Base-by-base conservation (phyloP, 2,888 invertebrate genomes). In the Metellina segmentata region DNA sequence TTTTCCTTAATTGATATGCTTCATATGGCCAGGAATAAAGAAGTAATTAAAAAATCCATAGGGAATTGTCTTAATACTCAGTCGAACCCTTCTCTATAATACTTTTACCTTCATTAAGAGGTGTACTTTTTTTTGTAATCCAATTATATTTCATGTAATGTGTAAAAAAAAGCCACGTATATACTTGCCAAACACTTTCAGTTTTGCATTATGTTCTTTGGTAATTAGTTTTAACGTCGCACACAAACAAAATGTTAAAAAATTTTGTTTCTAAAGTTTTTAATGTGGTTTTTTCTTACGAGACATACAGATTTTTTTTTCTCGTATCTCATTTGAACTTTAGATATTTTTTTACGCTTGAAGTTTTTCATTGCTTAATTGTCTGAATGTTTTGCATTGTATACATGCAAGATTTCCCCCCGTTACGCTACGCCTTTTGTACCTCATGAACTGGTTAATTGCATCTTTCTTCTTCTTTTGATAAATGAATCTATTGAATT, bases 161-260 rank as follows among this genome's bases (percentile, higher is more conserved):
- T 72, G 72, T 83, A 20, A 83, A 52, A 81, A 83, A 81, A 77
- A 79, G 52, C 53, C 20, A 51, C 16, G 13, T 34, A 7, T 9
- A 20, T 61, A 16, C 83, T 61, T 61, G 61, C 9, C 74, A 85
- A 75, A 81, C 81, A 75, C 48, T 85, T 85, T 75, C 61, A 34
- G 34, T 72, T 20, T 52, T 72, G 34, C 53, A 53, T 81, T 85
- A 75, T 52, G 74, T 75, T 72, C 71, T 13, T n/a, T 82, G 52
- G 72, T 85, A 85, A 85, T 85, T 85, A 85, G 85, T 75, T 85
- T 85, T 74, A 61, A 75, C 71, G 52, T 83, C 52, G 74, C 72
- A 70, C 70, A 61, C 71, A 82, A 82, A 75, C 72, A 51, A 61
- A 74, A 53, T 72, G 74, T 85, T 75, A 75, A 75, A 82, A 85